Base-by-base conservation (phyloP, 2,797 vertebrate genomes). In the Neosilurus mollespiculum region DNA sequence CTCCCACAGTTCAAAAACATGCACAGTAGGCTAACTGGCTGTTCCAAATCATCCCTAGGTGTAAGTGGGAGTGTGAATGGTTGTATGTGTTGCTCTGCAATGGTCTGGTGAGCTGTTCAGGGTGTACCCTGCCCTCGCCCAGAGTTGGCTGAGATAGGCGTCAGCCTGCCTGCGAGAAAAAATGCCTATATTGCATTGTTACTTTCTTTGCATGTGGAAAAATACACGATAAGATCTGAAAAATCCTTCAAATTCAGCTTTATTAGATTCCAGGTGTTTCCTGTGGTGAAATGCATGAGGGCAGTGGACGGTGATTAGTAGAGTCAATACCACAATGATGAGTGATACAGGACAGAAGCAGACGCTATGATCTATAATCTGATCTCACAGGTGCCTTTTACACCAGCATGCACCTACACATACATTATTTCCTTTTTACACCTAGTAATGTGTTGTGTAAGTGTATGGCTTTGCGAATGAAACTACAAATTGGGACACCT, bases 301-400 rank as follows among this genome's bases (percentile, higher is more conserved):
- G 34, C 34, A 49, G 10, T n/a, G 18, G 15, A 18, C 30, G 56
- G 7, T 59, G 14, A 49, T 61, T 51, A 51, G 69, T 1, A 51
- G 34, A 43, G 34, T 3, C 26, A 43, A n/a, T 30, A 14, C 56
- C 69, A 18, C 10, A 53, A 79, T 34, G 58, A 43, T 43, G 6
- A 81, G n/a, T 81, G 67, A 14, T 51, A 51, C 71, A 54, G 24
- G 16, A 30, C 51, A 18, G 51, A 75, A 18, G 71, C 51, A 56
- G 15, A 75, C 30, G n/a, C 51, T n/a, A n/a, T n/a, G n/a, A n/a
- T n/a, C n/a, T n/a, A n/a, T n/a, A n/a, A n/a, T n/a, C n/a, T n/a
- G n/a, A n/a, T n/a, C n/a, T n/a, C n/a, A n/a, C 3, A 56, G 53
- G 9, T 30, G 24, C 24, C 16, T 75, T 53, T 26, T 9, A 73